Base-by-base conservation (phyloP, 2,888 invertebrate species). In the Drosophila fungiperda region DNA sequence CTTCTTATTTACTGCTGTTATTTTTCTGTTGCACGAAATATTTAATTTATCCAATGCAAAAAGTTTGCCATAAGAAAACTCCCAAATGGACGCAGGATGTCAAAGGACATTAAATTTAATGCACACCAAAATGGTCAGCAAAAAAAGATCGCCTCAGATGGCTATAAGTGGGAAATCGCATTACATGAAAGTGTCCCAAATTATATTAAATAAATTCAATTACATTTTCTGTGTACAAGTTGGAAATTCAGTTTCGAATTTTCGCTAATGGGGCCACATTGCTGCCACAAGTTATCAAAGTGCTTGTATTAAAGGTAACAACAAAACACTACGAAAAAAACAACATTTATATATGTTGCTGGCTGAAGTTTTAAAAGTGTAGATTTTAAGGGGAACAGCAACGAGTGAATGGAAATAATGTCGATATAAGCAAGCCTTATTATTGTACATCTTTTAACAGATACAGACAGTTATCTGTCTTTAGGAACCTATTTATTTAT, bases 151-250 rank as follows among this genome's bases (percentile, higher is more conserved):
- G 15, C 49, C 32, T 49, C 65, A 61, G 32, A n/a, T 32, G 40
- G 58, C 57, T 57, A 78, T 68, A 83, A 71, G 73, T 80, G 71
- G 49, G 64, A 73, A 81, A 86, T 88, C 68, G 65, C 71, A 86
- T 84, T 86, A 76, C 88, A 76, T 76, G 29, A 73, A 86, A 78
- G 81, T 81, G 73, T 36, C 66, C 73, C 66, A 74, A 86, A 86
- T 89, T 69, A 73, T 61, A 67, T 70, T 66, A 89, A 89, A 81
- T 86, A 76, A 83, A 88, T 86, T 81, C 68, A 81, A 86, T 84
- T 84, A 78, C 61, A 60, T 55, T 49, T 54, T 64, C 26, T 38
- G 59, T 58, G 55, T 67, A 63, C 62, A 69, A 55, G 70, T 61
- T 59, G 61, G 62, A 72, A 82, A 83, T 80, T 73, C 77, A 80